A percentile compares a stretch with the other conserved stretches of the same genome.
phyloP scores from a whole-genome alignment of 2,888 invertebrate species.

The Leptopterna dolabrata region DNA sequence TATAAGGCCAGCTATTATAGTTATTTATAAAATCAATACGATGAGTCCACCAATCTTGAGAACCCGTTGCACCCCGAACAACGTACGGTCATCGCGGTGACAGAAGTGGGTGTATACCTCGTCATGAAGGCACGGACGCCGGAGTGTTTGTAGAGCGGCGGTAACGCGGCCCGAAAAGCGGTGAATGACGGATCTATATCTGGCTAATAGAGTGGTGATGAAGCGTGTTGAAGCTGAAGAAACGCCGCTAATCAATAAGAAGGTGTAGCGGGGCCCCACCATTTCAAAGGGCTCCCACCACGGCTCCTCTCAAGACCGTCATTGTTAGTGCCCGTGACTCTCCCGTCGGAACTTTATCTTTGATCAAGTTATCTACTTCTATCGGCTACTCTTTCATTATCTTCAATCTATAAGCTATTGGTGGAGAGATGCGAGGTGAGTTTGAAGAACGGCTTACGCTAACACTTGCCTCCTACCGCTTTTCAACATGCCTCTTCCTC shows the following conservation, averaged over 20 bases:
- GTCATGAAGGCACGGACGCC: background rate
- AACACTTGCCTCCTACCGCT: conserved; percentile 9
- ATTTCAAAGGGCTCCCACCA: conserved; percentile 24
- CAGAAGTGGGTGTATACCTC: background rate
- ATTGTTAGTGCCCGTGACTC: conserved; percentile 54
- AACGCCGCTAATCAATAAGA: conserved; percentile 54
- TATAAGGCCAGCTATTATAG: too few relatives aligned
- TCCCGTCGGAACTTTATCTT: conserved; percentile 44
- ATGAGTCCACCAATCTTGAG: too few relatives aligned
- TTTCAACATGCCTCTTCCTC: background rate
- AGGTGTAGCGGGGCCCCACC: conserved; percentile 16
- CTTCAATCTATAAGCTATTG: conserved; percentile 48
- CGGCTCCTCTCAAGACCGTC: conserved; percentile 30
- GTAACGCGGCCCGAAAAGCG: background rate
- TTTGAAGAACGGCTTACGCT: conserved; percentile 35
- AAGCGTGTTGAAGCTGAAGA: conserved; percentile 45
- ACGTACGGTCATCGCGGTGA: background rate
- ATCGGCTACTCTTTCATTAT: conserved; percentile 54
- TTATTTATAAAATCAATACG: too few relatives aligned
- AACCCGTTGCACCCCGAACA: background rate
- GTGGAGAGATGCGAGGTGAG: conserved; percentile 33
- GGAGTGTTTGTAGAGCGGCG: conserved; percentile 37
- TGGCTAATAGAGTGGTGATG: conserved; percentile 51
- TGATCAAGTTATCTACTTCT: conserved; percentile 48
- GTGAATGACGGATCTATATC: conserved; percentile 53